Evolutionary conservation across 1,140 invertebrate species (phyloP), one percentile per base, ranked within the genome.

Genomic region (Aphaenogaster rudis): DNA sequence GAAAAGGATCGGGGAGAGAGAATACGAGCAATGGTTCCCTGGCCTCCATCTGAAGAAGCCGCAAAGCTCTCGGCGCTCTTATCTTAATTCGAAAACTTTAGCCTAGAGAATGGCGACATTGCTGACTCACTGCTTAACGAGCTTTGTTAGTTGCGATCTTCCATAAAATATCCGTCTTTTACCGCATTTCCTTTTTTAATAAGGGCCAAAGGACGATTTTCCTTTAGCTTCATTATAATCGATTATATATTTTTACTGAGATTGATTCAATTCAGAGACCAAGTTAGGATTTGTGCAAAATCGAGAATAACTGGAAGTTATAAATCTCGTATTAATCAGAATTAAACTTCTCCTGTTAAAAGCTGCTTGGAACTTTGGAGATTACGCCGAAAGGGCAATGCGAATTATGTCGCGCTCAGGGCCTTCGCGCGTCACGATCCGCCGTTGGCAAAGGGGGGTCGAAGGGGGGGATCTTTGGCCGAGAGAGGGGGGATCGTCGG

Each of bases 21-120:
- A 9, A 61, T 61, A 61, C 54, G 48, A 61, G n/a, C 33, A 33
- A 45, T n/a, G 5, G 15, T 13, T n/a, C 6, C 17, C 33, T 6
- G 13, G 45, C 42, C 21, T 66, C 17, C 39, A 45, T 39, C 50
- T 48, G 64, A 71, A 48, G 36, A 28, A 48, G n/a, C 11, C n/a
- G 48, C 50, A 15, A 85, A 72, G 45, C 66, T 74, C 54, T 45
- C 42, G 8, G 21, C 21, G 13, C 54, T 66, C 78, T 91, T 93
- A 93, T 94, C 91, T 92, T 91, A 93, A 93, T 92, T 90, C 78
- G 76, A 67, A 93, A 93, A 93, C 80, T 92, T 93, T 80, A 88
- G 79, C 86, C 72, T 85, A 52, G 85, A 64, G 21, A 84, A 87
- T 71, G 45, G 67, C 28, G 59, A 42, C 39, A 48, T 74, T 61